These are phyloP conservation scores for Staurois parvus DNA, from an alignment of 2,797 vertebrate genomes.

Conservation along the genomic window DNA sequence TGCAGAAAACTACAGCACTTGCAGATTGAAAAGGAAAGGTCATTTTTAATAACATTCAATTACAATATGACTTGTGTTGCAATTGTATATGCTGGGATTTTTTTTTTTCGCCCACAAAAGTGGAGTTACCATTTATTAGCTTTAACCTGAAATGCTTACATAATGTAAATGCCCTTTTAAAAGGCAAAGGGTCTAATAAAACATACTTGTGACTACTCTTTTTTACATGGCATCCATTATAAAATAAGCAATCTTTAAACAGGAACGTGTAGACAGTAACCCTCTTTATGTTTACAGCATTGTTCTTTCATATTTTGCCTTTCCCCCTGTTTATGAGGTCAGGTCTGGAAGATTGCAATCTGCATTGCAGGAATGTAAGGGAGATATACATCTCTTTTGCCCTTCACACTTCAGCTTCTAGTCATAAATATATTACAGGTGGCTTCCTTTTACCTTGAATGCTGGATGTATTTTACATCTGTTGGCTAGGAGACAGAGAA, in stretches of 20 bases:
- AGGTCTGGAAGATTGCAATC: constrained; percentile 36
- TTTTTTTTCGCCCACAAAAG: no score
- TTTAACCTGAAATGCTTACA: no score
- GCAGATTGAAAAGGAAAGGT: no score
- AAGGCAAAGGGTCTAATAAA: neutral
- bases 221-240: neutral
- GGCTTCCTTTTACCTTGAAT: neutral
- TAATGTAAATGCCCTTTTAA: neutral
- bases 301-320: neutral
- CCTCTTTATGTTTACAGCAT: neutral
- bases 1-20: no score
- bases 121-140: no score
- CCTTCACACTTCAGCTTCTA: constrained; percentile 36
- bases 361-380: constrained; percentile 31
- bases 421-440: neutral
- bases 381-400: constrained; percentile 38
- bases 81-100: no score
- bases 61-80: no score
- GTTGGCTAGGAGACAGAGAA: neutral
- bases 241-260: neutral
- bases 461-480: neutral
- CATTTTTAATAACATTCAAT: no score
- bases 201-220: neutral
- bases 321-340: constrained; percentile 2
- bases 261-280: neutral